A percentile compares a stretch with the other conserved stretches of the same genome.
phyloP scores from a whole-genome alignment of 2,113 vertebrate genomes.

The Agapornis roseicollis region DNA sequence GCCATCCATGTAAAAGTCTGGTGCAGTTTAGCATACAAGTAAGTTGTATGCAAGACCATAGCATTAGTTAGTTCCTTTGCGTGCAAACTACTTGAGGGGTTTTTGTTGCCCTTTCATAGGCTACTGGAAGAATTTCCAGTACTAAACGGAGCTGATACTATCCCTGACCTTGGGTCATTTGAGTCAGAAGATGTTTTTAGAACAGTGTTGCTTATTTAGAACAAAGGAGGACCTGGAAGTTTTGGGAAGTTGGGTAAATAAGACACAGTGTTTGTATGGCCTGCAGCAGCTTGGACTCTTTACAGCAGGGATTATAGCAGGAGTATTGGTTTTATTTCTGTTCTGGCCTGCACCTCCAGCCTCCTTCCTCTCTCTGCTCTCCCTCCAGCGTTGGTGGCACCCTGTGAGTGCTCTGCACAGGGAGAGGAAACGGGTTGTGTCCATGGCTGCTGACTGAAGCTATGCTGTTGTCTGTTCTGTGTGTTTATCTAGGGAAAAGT shows the following conservation, averaged over 20 bases:
- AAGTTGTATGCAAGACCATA: neutral
- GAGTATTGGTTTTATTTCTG: neutral
- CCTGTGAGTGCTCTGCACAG: neutral
- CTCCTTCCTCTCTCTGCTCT: neutral
- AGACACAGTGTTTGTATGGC: neutral
- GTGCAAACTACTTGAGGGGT: neutral
- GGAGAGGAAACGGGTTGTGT: neutral
- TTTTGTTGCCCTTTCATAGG: neutral
- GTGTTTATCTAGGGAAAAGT: neutral
- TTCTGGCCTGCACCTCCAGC: neutral
- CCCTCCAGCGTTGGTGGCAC: neutral
- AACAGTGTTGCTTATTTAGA: neutral
- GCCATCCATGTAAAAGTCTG: neutral
- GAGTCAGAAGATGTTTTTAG: slow-evolving; percentile 35
- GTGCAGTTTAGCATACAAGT: neutral
- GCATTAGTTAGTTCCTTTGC: neutral
- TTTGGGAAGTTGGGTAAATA: slow-evolving; percentile 7
- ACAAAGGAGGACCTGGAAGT: slow-evolving; percentile 2
- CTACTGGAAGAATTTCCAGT: neutral
- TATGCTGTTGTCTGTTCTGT: neutral
- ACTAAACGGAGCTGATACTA: neutral
- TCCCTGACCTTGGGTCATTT: slow-evolving; percentile 20
- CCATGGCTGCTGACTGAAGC: neutral
- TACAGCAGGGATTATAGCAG: neutral
- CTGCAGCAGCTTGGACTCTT: neutral